Base-by-base conservation (phyloP, 2,113 vertebrate genomes). In the Burhinus bistriatus region DNA sequence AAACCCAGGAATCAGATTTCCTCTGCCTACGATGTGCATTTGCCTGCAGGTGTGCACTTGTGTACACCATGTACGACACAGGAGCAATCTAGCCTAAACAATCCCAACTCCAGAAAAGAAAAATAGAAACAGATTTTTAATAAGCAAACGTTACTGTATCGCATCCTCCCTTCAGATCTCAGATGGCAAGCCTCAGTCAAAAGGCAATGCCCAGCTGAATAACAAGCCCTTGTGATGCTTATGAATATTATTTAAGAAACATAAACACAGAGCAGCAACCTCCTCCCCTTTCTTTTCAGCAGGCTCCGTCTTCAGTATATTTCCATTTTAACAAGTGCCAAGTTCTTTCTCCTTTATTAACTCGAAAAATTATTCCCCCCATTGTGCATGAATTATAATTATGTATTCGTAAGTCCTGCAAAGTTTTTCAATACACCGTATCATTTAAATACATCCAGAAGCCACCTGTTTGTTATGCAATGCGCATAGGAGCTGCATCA, bases 391-490 rank as follows among this genome's bases (percentile, higher is more conserved):
- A 87, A 79, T 65, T 76, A 57, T 72, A 92, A 83, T 92, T 90
- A 86, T 12, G 8, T 70, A 96, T 89, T 95, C 82, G 29, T 66
- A 97, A 91, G 57, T 96, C 93, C 95, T 95, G 77, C 51, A 80
- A 97, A 98, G 92, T 81, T 95, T 95, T 55, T 55, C 79, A 90
- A n/a, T 87, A 66, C 40, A 87, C 83, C 38, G 18, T 61, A 45
- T 90, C 76, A 95, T 70, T 94, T 96, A 93, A 95, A 95, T 51
- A 92, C 83, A 93, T 91, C 83, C 93, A 83, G 82, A 79, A 95
- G 92, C 73, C 95, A 92, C 94, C 80, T 95, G 89, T 94, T 98
- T 98, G 91, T 96, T 93, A 97, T 96, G 94, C 96, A 93, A 87
- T 3, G 6, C 2, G 6, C 93, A 95, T 87, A 94, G 95, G 84